A percentile compares a stretch with the other conserved stretches of the same genome.
These are phyloP conservation scores for Linyphia triangularis DNA, from an alignment of 2,888 invertebrate species.

Conservation along the genomic window DNA sequence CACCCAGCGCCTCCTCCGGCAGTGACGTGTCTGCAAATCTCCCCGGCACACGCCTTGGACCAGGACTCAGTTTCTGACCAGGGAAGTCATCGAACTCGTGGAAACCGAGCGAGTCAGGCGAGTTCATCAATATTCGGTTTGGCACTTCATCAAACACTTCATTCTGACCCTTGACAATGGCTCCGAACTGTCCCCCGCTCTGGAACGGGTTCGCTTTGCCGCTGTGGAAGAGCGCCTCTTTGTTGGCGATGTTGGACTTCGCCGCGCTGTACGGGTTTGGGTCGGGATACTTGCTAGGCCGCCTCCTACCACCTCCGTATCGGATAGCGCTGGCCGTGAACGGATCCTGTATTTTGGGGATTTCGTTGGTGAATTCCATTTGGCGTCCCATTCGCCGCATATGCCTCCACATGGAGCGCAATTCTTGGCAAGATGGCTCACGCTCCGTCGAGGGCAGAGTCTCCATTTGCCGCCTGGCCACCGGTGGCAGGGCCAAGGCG, in stretches of 20 bases:
- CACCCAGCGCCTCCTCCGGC: constrained; percentile 68
- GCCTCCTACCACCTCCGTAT: constrained; percentile 56
- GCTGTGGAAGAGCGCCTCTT: constrained; percentile 52
- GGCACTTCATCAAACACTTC: constrained; percentile 14
- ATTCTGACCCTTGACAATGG: constrained; percentile 38
- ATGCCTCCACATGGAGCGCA: constrained; percentile 95
- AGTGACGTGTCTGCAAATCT: constrained; percentile 58
- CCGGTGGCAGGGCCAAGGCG: constrained; percentile 56
- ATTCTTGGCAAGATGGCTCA: constrained; percentile 91
- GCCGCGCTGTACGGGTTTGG: constrained; percentile 67
- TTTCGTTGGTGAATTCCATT: constrained; percentile 91
- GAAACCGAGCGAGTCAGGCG: constrained; percentile 52
- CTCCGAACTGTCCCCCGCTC: constrained; percentile 42
- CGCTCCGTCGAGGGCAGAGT: constrained; percentile 36
- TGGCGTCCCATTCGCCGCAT: constrained; percentile 92
- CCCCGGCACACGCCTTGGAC: constrained; percentile 44
- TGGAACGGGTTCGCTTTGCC: background rate
- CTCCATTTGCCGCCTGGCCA: constrained; percentile 62
- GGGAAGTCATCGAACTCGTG: constrained; percentile 62
- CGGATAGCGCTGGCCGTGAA: constrained; percentile 82
- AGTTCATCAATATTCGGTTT: constrained; percentile 28
- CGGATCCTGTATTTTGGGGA: constrained; percentile 83
- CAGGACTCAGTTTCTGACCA: background rate
- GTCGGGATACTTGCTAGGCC: constrained; percentile 62
- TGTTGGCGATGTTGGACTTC: constrained; percentile 54